phyloP scores from a whole-genome alignment of 2,797 vertebrate species.

The Limosa lapponica region DNA sequence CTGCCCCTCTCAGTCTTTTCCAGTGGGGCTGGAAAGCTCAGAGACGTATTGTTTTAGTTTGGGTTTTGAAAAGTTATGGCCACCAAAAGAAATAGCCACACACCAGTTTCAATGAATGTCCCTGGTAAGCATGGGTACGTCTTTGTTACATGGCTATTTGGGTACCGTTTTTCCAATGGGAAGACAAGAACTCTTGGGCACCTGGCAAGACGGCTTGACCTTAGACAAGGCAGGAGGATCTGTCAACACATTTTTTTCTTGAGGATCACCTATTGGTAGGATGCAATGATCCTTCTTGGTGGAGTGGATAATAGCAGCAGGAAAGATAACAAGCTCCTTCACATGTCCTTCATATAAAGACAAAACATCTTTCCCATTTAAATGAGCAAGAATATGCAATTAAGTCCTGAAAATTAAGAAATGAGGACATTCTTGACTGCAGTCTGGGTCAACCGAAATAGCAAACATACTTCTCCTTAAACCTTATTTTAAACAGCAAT shows the following conservation, averaged over 20 bases:
- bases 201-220: neutral
- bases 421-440: neutral
- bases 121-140: neutral
- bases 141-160: neutral
- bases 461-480: neutral
- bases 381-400: neutral
- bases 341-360: neutral
- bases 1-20: neutral
- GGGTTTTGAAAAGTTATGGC: neutral
- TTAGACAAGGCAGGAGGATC: neutral
- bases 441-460: neutral
- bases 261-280: neutral
- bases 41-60: neutral
- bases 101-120: neutral
- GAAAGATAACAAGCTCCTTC: neutral
- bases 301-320: neutral
- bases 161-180: fast-evolving
- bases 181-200: neutral
- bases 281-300: neutral
- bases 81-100: neutral
- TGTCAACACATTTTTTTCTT: neutral
- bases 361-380: neutral
- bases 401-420: neutral
- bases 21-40: neutral
- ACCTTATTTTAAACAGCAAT: neutral